Base-by-base conservation (phyloP, 1,140 invertebrate genomes). In the Drosophila orosa region DNA sequence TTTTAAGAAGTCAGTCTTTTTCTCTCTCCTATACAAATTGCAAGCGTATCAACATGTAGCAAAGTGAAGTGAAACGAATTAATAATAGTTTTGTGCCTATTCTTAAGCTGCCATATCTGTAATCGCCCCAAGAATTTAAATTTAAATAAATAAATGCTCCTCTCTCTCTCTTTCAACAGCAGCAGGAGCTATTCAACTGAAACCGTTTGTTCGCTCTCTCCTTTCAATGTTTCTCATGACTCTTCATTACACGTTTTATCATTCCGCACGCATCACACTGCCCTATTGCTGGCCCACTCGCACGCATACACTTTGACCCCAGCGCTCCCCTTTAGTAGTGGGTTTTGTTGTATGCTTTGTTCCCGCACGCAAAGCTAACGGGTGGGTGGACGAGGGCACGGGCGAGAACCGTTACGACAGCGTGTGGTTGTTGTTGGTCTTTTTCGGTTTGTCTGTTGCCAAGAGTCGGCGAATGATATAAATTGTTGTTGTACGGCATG, bases 11-110 rank as follows among this genome's bases (percentile, higher is more conserved):
- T 92, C 91, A 92, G 91, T 92, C 91, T 92, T 92, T 92, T 92
- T 92, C 91, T 92, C 91, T 92, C 91, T 92, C 91, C 91, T 92
- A 92, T 92, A 91, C 79, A 92, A 92, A 91, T 92, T 90, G 87
- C 90, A 80, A 84, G 90, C 84, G 90, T 90, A 80, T 86, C 90
- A 91, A 89, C 90, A 91, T 89, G 69, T 73, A 60, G 35, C 22
- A 37, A 31, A 55, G 58, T 33, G 37, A 31, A 54, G 45, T 68
- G 44, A 8, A 29, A 19, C 9, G 9, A 55, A n/a, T 42, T 48
- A 74, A 56, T 58, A 48, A 50, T 69, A 69, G 48, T 60, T 55
- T 12, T 50, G 78, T 85, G 68, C 42, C 58, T 78, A 78, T 57
- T 68, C 24, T 68, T 86, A 86, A 86, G 83, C 58, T 79, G 62